These are phyloP conservation scores for Vanacampus margaritifer DNA, from an alignment of 2,113 vertebrate genomes.

Conservation along the genomic window DNA sequence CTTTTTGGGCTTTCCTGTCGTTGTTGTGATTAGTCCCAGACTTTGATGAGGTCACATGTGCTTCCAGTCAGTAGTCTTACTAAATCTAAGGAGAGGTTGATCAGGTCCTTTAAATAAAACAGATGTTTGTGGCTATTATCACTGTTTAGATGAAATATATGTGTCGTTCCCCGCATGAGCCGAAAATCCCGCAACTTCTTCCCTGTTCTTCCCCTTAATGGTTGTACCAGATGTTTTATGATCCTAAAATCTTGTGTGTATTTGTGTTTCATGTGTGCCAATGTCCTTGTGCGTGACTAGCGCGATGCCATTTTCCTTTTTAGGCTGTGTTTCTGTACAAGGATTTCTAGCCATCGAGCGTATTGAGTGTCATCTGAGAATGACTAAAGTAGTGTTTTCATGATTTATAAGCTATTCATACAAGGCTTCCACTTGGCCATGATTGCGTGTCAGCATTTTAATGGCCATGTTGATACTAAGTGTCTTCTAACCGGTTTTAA, in stretches of 20 bases:
- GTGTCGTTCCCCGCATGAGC: constrained; percentile 3
- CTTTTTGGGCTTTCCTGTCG: background rate
- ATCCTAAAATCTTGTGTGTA: constrained; percentile 20
- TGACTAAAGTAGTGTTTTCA: constrained; percentile 29
- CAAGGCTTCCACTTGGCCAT: constrained; percentile 1
- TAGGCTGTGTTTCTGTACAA: constrained; percentile 25
- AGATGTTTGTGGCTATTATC: constrained; percentile 22
- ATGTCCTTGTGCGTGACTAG: constrained; percentile 13
- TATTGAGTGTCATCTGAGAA: constrained; percentile 6
- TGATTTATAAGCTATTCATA: constrained; percentile 23
- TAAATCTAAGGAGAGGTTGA: background rate
- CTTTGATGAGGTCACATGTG: constrained; percentile 4
- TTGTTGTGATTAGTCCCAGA: constrained; percentile 4
- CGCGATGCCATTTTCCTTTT: constrained; percentile 28
- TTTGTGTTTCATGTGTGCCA: constrained; percentile 2
- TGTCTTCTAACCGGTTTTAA: constrained; percentile 1
- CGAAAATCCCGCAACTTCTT: constrained; percentile 20
- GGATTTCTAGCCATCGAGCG: constrained; percentile 12
- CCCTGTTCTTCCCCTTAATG: constrained; percentile 12
- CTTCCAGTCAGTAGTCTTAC: constrained; percentile 4
- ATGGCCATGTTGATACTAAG: constrained; percentile 26
- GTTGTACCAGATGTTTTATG: constrained; percentile 42
- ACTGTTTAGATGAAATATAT: constrained; percentile 15
- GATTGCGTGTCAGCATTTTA: constrained; percentile 3
- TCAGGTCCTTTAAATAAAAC: constrained; percentile 15